Conservation (phyloP, 2,797 vertebrate genomes). For the Pteronotus mesoamericanus region DNA sequence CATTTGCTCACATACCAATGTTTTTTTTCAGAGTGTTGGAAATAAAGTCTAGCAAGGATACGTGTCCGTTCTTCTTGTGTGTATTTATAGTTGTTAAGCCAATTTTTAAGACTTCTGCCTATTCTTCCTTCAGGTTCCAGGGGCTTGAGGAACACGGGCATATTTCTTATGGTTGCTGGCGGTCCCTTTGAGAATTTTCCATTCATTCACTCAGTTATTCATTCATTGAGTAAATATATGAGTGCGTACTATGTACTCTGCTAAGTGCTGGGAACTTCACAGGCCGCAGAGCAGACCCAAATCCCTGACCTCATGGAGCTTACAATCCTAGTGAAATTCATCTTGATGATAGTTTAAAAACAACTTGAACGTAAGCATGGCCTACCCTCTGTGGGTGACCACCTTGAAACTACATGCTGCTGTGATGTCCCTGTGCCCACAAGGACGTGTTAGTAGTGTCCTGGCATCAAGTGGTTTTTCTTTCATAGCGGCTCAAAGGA, state of each 20-base stretch:
- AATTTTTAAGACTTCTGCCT: background rate
- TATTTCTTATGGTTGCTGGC: background rate
- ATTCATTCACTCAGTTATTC: background rate
- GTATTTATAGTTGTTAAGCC: background rate
- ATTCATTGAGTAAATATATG: background rate
- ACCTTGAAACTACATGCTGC: background rate
- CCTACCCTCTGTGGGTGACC: background rate
- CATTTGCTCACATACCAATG: background rate
- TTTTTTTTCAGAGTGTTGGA: background rate
- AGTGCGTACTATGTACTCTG: background rate
- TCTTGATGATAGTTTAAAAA: conserved; percentile 3
- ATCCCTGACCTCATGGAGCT: background rate
- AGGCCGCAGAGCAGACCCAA: background rate
- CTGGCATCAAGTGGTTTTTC: background rate
- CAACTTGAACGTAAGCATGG: background rate
- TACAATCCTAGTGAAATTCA: background rate
- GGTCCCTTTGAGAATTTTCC: conserved; percentile 11
- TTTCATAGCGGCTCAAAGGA: background rate
- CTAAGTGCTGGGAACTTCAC: background rate
- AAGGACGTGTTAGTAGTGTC: background rate
- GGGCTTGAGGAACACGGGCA: background rate
- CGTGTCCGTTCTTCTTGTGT: background rate
- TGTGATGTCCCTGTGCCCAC: background rate
- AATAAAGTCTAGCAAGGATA: background rate
- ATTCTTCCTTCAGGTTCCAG: background rate